Conservation (phyloP, 2,113 vertebrate species). For the Megalops atlanticus region DNA sequence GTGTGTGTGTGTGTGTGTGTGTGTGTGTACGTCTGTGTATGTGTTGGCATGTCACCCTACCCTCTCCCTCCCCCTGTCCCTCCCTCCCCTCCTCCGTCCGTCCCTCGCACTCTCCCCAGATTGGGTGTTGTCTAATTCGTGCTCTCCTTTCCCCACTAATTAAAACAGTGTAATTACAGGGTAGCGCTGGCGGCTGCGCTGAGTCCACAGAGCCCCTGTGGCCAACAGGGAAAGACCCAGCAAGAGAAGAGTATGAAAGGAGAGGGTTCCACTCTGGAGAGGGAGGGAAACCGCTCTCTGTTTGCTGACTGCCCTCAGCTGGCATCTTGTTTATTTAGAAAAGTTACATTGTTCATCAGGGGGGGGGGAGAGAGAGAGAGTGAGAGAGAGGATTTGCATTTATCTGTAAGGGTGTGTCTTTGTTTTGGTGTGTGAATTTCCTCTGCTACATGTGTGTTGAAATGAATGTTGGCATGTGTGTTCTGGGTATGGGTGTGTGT, state of each 20-base stretch:
- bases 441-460: too few relatives aligned
- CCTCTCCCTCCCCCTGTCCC: not conserved
- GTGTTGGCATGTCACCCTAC: not conserved
- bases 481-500: not conserved
- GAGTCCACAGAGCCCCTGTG: not conserved
- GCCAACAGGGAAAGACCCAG: not conserved
- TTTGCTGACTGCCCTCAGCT: too few relatives aligned
- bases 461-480: too few relatives aligned
- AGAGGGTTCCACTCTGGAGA: not conserved
- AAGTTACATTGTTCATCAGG: slow-evolving; percentile 9
- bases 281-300: too few relatives aligned
- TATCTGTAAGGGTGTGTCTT: not conserved
- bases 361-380: too few relatives aligned
- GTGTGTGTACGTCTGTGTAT: not conserved
- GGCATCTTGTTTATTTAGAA: too few relatives aligned
- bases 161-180: slow-evolving; percentile 28
- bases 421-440: not conserved
- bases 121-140: slow-evolving; percentile 22
- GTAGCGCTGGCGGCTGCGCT: not conserved
- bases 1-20: not conserved
- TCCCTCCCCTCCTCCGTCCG: not conserved
- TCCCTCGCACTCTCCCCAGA: not conserved
- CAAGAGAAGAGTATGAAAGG: too few relatives aligned
- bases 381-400: not conserved
- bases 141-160: slow-evolving; percentile 19